These are phyloP conservation scores for Drosophila busckii DNA, from an alignment of 1,140 invertebrate genomes.

Conservation along the genomic window DNA sequence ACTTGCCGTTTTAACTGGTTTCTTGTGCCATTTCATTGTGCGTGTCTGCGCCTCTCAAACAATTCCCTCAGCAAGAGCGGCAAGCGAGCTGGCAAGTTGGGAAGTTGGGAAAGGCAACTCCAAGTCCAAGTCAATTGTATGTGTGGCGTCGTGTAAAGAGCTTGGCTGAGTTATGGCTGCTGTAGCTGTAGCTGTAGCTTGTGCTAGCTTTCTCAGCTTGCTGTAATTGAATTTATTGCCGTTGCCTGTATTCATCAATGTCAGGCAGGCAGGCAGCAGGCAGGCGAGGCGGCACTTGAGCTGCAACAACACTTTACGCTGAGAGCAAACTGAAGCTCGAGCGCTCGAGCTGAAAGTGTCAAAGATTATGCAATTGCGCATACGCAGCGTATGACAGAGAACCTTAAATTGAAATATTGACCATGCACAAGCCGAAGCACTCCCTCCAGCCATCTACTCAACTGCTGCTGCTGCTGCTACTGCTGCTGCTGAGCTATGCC, in stretches of 20 bases:
- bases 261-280: conserved; percentile 23
- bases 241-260: conserved; percentile 67
- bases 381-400: conserved; percentile 45
- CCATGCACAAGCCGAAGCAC: too few relatives aligned
- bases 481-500: neutral
- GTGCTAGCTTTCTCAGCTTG: conserved; percentile 32
- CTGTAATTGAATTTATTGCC: conserved; percentile 71
- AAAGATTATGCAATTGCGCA: conserved; percentile 66
- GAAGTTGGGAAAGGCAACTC: too few relatives aligned
- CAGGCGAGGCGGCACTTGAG: conserved; percentile 12
- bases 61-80: too few relatives aligned
- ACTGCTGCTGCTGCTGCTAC: too few relatives aligned
- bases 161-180: conserved; percentile 65
- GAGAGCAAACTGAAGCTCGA: conserved; percentile 46
- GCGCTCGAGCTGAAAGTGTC: conserved; percentile 46
- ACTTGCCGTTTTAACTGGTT: conserved; percentile 31
- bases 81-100: too few relatives aligned
- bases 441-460: neutral
- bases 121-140: conserved; percentile 50
- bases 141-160: conserved; percentile 35
- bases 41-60: conserved; percentile 37
- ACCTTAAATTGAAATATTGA: conserved; percentile 18
- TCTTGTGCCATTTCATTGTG: conserved; percentile 40
- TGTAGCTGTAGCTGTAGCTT: too few relatives aligned
- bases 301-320: conserved; percentile 51